Evolutionary conservation across 1,140 invertebrate genomes (phyloP), one percentile per base, ranked within the genome.

Genomic region (Drosophila miranda): DNA sequence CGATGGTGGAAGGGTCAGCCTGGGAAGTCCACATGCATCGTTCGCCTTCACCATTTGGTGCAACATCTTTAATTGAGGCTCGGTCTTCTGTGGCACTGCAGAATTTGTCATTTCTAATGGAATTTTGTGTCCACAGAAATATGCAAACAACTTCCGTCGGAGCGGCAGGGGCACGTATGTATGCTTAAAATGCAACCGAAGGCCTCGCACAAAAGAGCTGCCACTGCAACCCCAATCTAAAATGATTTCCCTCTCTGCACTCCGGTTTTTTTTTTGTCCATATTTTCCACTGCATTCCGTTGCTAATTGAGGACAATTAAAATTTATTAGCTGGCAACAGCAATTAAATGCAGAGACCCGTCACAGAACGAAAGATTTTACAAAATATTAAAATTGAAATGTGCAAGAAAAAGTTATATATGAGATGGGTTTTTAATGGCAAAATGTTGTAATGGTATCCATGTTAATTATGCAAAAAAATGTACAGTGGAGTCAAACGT

Each of bases 241-340:
- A 74, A 38, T 38, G 4, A 28, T 38, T 63, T 70, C 61, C 41
- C 43, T 38, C 34, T 38, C 21, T 64, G 13, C 23, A 54, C 9
- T 48, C 28, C 23, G 9, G 38, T 55, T 11, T 23, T 42, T 38
- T 45, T 28, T 52, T 43, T 16, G 52, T 16, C 38, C 43, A 48
- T 55, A 74, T 87, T 79, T 73, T 67, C 71, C 68, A 38, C 74
- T 75, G 80, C 84, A 88, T 84, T 89, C 84, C 75, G 69, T 74
- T 52, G 68, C 84, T 89, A 89, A 89, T 89, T 89, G 81, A 84
- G 54, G 75, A 82, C 86, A 89, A 89, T 89, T 89, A 89, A 89
- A 89, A 89, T 89, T 89, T 89, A 89, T 89, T 86, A 89, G 86
- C 86, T 86, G 78, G 75, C 78, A 80, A 89, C 72, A 76, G 81